phyloP scores from a whole-genome alignment of 2,797 vertebrate species.

The Sebastes trivittatus region DNA sequence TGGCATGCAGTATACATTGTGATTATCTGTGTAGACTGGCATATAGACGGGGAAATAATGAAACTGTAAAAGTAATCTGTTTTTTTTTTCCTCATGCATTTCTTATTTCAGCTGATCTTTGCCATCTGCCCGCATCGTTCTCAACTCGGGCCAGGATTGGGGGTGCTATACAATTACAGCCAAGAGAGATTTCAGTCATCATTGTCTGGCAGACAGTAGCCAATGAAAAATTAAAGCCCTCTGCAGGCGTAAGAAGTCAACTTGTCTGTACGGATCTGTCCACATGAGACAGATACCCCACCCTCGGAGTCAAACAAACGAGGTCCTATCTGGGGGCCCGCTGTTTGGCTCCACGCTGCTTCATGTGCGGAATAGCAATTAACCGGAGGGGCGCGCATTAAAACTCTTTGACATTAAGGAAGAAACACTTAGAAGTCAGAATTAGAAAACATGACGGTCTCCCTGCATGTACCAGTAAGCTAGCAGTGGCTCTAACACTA shows the following conservation, averaged over 20 bases:
- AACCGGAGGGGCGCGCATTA: constrained; percentile 37
- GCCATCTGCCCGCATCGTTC: constrained; percentile 2
- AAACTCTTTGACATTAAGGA: constrained; percentile 24
- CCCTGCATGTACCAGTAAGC: constrained; percentile 17
- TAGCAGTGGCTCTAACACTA: constrained; percentile 26
- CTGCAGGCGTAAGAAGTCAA: constrained; percentile 59
- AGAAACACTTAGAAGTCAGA: constrained; percentile 3
- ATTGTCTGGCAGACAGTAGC: constrained; percentile 59
- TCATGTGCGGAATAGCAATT: constrained; percentile 76
- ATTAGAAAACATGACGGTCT: constrained; percentile 17
- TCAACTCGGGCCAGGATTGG: neutral
- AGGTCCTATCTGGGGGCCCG: constrained; percentile 61
- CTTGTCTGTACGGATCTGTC: constrained; percentile 61
- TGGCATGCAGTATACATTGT: constrained; percentile 13
- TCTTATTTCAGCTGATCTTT: constrained; percentile 39
- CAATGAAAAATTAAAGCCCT: constrained; percentile 71
- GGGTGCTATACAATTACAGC: constrained; percentile 40
- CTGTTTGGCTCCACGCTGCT: constrained; percentile 46
- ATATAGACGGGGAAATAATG: constrained; percentile 34
- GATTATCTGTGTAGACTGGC: constrained; percentile 33
- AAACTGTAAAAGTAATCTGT: constrained; percentile 40
- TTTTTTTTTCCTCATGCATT: constrained; percentile 17
- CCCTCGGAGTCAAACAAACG: constrained; percentile 67
- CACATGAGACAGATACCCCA: constrained; percentile 34
- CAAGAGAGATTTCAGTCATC: constrained; percentile 54